A percentile compares a stretch with the other conserved stretches of the same genome.
Evolutionary conservation across 2,113 vertebrate species (phyloP).

Genomic region (Clarias magur): DNA sequence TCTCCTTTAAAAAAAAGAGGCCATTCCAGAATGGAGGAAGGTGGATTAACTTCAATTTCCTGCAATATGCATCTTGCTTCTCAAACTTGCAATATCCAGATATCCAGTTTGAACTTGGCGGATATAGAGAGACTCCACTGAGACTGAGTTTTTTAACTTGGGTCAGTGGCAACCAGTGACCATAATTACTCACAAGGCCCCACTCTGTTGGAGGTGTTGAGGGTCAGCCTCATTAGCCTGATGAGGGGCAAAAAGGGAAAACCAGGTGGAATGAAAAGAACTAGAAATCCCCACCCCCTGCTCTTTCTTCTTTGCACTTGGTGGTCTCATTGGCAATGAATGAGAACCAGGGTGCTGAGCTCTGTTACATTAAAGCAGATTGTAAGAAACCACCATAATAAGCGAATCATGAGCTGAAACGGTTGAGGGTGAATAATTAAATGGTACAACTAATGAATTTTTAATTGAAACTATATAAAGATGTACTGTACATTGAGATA

Average conservation of each 20-base stretch:
- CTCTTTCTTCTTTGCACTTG: neutral
- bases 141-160: constrained; percentile 14
- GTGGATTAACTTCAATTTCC: constrained; percentile 27
- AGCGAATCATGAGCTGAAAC: neutral
- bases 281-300: neutral
- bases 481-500: neutral
- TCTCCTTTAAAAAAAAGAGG: neutral
- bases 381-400: neutral
- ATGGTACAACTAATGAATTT: neutral
- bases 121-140: constrained; percentile 15
- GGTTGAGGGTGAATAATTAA: neutral
- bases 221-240: constrained; percentile 45
- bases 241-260: neutral
- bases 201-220: constrained; percentile 28
- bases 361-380: constrained; percentile 18
- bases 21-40: neutral
- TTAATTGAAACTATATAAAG: neutral
- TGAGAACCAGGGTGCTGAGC: neutral
- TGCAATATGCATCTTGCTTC: constrained; percentile 34
- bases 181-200: constrained; percentile 32
- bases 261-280: constrained; percentile 8
- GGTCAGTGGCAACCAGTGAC: constrained; percentile 47
- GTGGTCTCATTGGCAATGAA: constrained; percentile 10
- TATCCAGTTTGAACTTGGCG: constrained; percentile 33
- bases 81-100: constrained; percentile 42